Evolutionary conservation across 2,113 vertebrate species (phyloP), one percentile per base, ranked within the genome.

Genomic region (Cheilinus undulatus): DNA sequence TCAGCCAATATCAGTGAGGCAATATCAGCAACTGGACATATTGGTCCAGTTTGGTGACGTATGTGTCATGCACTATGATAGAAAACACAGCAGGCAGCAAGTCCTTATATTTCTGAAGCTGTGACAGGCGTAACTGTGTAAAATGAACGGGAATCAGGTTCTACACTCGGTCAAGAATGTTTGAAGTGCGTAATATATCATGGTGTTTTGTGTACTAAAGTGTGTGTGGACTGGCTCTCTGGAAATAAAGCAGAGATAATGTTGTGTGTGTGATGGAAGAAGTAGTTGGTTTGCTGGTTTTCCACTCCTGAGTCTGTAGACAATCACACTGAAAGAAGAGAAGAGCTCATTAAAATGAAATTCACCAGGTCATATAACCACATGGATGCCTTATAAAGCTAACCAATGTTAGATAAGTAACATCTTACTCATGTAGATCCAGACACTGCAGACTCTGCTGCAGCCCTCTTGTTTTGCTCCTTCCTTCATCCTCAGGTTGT

Each of bases 261-360:
- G 42, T n/a, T 40, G 54, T 5, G 8, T 45, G 24, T 28, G 62
- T 36, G 58, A 28, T 24, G 19, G 10, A 46, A 40, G 10, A 46
- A 54, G 65, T 36, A 30, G 17, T 30, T 60, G 42, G 34, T 58
- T 52, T 60, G 48, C 17, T 60, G 52, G 30, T 65, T 50, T 64
- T 46, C 20, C 32, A n/a, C 28, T 45, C 12, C 2, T 27, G 20
- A 59, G 67, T 49, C 19, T 23, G 7, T 17, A 27, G 43, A 64
- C 13, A 52, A 45, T 50, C 15, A 28, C 26, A 57, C 59, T 22
- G 69, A 60, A 32, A 40, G 59, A 23, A 13, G 19, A 26, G 53
- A 54, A 50, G 40, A 30, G 42, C 24, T 54, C 23, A 22, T 51
- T 46, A 34, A 14, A 17, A 40, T 40, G 53, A 32, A n/a, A 32